A percentile compares a stretch with the other conserved stretches of the same genome.
These are phyloP conservation scores for Nyctibius grandis DNA, from an alignment of 2,797 vertebrate genomes.

Conservation along the genomic window DNA sequence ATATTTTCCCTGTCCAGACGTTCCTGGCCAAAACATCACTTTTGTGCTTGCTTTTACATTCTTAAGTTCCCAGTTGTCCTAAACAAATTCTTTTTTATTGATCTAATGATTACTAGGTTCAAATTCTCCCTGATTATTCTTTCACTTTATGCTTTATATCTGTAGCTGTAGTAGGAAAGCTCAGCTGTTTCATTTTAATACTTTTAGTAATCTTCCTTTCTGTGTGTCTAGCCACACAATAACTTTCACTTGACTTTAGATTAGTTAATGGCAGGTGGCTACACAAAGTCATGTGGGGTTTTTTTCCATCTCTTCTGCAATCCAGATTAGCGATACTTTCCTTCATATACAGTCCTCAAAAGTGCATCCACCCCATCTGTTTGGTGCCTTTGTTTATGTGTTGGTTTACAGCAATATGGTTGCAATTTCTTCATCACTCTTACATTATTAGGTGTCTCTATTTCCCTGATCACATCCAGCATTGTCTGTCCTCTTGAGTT, in stretches of 20 bases:
- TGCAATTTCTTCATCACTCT: conserved; percentile 26
- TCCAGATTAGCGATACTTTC: not conserved
- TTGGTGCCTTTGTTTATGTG: not conserved
- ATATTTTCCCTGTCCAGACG: conserved; percentile 14
- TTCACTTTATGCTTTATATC: conserved; percentile 17
- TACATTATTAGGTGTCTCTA: not conserved
- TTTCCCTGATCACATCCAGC: not conserved
- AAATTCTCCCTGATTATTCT: conserved; percentile 45
- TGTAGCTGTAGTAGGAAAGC: not conserved
- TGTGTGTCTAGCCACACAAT: not conserved
- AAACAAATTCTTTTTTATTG: conserved; percentile 33
- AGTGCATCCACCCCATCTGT: not conserved
- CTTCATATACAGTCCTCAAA: not conserved
- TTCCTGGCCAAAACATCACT: conserved; percentile 37
- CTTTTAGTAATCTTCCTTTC: not conserved
- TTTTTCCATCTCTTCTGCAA: not conserved
- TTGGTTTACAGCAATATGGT: conserved; percentile 31
- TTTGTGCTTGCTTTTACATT: conserved; percentile 49
- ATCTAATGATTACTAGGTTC: conserved; percentile 42
- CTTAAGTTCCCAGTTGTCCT: conserved; percentile 42
- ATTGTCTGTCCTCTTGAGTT: not conserved
- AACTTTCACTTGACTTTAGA: not conserved
- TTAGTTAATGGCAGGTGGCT: not conserved
- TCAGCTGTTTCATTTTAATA: not conserved
- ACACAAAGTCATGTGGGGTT: not conserved